These are phyloP conservation scores for Brachypodius melanocephalos DNA, from an alignment of 2,113 vertebrate genomes.

Conservation along the genomic window DNA sequence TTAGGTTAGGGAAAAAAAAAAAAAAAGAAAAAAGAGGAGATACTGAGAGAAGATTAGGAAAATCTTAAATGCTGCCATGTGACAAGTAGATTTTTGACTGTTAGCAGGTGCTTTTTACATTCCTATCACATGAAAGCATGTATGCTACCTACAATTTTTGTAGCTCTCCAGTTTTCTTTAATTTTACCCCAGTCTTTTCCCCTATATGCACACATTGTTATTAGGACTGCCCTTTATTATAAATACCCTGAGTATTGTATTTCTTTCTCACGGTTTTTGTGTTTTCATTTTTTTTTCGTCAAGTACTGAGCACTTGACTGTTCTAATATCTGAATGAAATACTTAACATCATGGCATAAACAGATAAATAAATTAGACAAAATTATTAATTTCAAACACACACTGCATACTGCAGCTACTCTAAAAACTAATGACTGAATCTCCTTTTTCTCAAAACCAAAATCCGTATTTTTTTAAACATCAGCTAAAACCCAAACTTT, in stretches of 20 bases:
- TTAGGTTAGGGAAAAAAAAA: background rate
- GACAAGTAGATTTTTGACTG: background rate
- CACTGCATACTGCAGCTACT: background rate
- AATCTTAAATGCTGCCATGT: background rate
- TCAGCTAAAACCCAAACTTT: background rate
- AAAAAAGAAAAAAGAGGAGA: background rate
- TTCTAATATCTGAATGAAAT: background rate
- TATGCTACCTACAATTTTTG: background rate
- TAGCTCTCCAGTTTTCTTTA: background rate
- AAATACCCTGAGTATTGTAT: background rate
- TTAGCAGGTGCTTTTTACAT: background rate
- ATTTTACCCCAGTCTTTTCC: background rate
- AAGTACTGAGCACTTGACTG: background rate
- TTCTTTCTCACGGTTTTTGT: background rate
- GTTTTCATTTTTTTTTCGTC: background rate
- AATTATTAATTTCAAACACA: background rate
- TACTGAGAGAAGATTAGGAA: background rate
- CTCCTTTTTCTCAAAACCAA: background rate
- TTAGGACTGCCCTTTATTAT: background rate
- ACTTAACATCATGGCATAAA: background rate
- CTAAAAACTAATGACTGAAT: background rate
- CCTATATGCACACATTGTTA: background rate
- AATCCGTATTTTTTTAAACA: background rate
- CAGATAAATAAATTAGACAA: background rate
- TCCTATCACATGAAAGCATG: background rate